phyloP scores from a whole-genome alignment of 2,797 vertebrate species.

The Periophthalmus magnuspinnatus region DNA sequence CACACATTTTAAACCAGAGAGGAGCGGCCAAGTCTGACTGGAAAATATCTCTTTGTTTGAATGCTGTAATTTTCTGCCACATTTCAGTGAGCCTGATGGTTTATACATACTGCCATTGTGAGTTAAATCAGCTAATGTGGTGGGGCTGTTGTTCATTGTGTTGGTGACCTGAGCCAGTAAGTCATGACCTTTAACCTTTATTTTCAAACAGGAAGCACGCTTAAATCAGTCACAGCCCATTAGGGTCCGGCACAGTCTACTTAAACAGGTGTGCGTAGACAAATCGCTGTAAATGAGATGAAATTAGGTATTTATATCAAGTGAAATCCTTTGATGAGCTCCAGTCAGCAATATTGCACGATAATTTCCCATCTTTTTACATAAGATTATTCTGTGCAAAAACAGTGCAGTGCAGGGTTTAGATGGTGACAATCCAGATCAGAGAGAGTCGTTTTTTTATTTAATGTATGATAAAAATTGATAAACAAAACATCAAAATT shows the following conservation, averaged over 20 bases:
- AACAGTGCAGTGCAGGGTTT: too few relatives aligned
- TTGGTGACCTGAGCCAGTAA: constrained; percentile 1
- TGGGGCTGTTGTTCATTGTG: constrained; percentile 10
- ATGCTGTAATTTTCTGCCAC: background rate
- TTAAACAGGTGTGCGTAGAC: constrained; percentile 18
- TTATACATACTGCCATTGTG: constrained; percentile 3
- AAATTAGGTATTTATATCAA: background rate
- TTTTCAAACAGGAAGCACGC: constrained; percentile 1
- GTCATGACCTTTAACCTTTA: constrained; percentile 3
- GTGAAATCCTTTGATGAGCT: too few relatives aligned
- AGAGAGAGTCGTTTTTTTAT: too few relatives aligned
- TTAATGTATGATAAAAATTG: too few relatives aligned
- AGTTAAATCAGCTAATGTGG: background rate
- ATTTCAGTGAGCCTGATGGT: background rate
- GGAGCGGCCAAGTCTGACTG: background rate
- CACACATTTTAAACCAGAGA: background rate
- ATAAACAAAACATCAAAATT: too few relatives aligned
- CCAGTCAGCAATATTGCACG: too few relatives aligned
- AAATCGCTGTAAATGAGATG: background rate
- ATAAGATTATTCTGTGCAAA: too few relatives aligned
- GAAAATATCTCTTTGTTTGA: constrained; percentile 6
- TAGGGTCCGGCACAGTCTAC: constrained; percentile 11
- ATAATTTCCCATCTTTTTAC: too few relatives aligned
- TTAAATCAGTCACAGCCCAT: constrained; percentile 26
- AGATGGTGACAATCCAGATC: too few relatives aligned